A percentile compares a stretch with the other conserved stretches of the same genome.
These are phyloP conservation scores for Zoanthus solanderi DNA, from an alignment of 92 coral and sea anemone species.

Conservation along the genomic window DNA sequence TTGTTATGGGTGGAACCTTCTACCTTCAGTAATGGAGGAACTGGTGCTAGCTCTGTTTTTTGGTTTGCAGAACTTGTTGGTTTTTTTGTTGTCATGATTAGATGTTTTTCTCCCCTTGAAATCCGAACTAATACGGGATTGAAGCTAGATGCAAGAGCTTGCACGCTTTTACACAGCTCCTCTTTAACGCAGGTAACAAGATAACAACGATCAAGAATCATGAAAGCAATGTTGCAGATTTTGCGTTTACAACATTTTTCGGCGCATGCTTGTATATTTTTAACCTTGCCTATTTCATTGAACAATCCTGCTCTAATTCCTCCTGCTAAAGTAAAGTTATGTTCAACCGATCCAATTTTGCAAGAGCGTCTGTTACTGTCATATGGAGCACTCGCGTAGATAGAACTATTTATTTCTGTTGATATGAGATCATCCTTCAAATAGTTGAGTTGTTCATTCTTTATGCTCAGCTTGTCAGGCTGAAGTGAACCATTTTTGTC, in stretches of 20 bases:
- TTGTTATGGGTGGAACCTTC: background rate
- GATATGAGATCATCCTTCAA: background rate
- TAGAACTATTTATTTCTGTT: background rate
- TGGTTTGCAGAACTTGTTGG: background rate
- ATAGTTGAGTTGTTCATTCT: background rate
- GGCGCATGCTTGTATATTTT: constrained; percentile 75
- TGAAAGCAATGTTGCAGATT: constrained; percentile 89
- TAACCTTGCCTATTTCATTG: constrained; percentile 76
- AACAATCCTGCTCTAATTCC: constrained; percentile 89
- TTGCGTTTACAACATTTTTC: constrained; percentile 81
- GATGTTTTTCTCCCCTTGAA: constrained; percentile 21
- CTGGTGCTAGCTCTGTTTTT: background rate
- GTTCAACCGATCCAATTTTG: constrained; percentile 65
- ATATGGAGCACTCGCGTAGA: background rate
- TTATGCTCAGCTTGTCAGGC: background rate
- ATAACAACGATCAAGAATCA: constrained; percentile 89
- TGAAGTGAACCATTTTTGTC: background rate
- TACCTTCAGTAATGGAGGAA: background rate
- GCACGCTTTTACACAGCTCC: constrained; percentile 78
- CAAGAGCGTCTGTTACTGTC: constrained; percentile 31
- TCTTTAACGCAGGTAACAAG: constrained; percentile 85
- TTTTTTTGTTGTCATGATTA: background rate
- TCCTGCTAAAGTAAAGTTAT: constrained; percentile 87
- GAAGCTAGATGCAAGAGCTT: constrained; percentile 89
- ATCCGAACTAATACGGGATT: constrained; percentile 81